Base-by-base conservation (phyloP, 2,113 vertebrate genomes). In the Ammodytes dubius region DNA sequence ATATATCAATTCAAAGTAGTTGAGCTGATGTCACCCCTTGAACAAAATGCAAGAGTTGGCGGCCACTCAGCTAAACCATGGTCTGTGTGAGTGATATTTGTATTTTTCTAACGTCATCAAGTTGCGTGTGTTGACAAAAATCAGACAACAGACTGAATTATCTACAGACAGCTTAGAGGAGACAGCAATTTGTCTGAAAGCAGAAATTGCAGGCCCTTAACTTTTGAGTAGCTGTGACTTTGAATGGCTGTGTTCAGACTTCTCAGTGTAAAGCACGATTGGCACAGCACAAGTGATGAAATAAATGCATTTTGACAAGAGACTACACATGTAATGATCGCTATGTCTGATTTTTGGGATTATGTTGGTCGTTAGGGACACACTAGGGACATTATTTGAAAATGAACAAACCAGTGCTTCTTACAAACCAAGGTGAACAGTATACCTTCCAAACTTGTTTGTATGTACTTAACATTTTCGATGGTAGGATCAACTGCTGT, bases 251-350 rank as follows among this genome's bases (percentile, higher is more conserved):
- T 56, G 27, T 58, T 19, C 19, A 27, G 6, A 10, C 15, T 67
- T 50, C 11, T 17, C 3, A 11, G 12, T 4, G 19, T 47, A 49
- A 8, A 12, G 10, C 6, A 7, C 3, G 56, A 47, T 4, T 9
- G 70, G 19, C 60, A 37, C 50, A 46, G 7, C 43, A 60, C 43
- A 49, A 39, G 7, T 49, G 73, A 66, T 76, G 37, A 40, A 46
- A 35, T 6, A 13, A 4, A 27, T 27, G 27, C 27, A 27, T 27
- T 27, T 27, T n/a, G n/a, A n/a, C n/a, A n/a, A n/a, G n/a, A n/a
- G n/a, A n/a, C n/a, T n/a, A n/a, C n/a, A n/a, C n/a, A n/a, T n/a
- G n/a, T n/a, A n/a, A n/a, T n/a, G n/a, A n/a, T n/a, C n/a, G n/a
- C n/a, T n/a, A n/a, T 35, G 15, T 14, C 39, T 9, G 1, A 47